Percentiles rank a stretch among this genome's conserved stretches.
These are phyloP conservation scores for Drosophila prosaltans DNA, from an alignment of 1,140 invertebrate species.

Conservation along the genomic window DNA sequence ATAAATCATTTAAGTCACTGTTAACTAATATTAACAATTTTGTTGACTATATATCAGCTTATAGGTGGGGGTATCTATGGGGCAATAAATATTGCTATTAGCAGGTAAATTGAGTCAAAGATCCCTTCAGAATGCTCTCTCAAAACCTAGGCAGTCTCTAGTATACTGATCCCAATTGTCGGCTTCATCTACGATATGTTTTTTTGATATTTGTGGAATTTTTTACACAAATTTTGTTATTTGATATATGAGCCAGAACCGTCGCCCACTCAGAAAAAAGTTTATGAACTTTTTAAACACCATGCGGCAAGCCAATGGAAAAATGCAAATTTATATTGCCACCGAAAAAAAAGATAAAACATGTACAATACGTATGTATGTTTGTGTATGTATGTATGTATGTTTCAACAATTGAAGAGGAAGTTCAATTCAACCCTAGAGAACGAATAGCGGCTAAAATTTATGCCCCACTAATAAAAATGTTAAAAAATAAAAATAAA, in stretches of 20 bases:
- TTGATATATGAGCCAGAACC: background rate
- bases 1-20: too few relatives aligned
- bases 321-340: slow-evolving; percentile 32
- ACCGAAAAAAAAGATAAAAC: background rate
- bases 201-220: too few relatives aligned
- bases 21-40: too few relatives aligned
- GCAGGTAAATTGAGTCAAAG: too few relatives aligned
- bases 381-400: background rate
- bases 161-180: too few relatives aligned
- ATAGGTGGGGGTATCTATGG: too few relatives aligned
- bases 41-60: too few relatives aligned
- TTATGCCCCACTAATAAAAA: slow-evolving; percentile 74
- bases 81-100: too few relatives aligned
- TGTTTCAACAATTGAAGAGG: slow-evolving; percentile 57
- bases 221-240: background rate
- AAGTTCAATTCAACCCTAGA: slow-evolving; percentile 48
- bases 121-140: too few relatives aligned
- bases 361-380: background rate
- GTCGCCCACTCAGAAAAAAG: background rate
- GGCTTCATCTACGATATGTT: too few relatives aligned
- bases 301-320: slow-evolving; percentile 13
- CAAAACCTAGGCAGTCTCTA: too few relatives aligned
- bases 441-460: slow-evolving; percentile 49
- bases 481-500: slow-evolving; percentile 79
- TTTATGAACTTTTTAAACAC: slow-evolving; percentile 9